A percentile compares a stretch with the other conserved stretches of the same genome.
Conservation (phyloP, 2,888 invertebrate genomes). For the Acanthosepion pharaonis region DNA sequence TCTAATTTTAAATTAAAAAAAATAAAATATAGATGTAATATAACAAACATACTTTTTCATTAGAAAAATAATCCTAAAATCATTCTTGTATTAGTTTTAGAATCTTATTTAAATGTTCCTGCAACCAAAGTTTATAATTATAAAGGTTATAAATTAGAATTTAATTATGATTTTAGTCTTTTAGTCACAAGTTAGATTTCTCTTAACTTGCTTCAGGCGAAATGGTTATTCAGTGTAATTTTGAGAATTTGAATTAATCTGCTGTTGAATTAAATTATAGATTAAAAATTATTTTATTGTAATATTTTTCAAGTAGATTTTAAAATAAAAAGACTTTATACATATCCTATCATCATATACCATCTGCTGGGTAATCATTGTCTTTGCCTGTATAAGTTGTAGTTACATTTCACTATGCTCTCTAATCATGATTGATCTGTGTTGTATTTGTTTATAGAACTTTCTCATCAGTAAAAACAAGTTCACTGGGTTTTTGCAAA, state of each 20-base stretch:
- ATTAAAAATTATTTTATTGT: background rate
- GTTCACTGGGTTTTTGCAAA: background rate
- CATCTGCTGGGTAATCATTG: background rate
- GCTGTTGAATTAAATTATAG: background rate
- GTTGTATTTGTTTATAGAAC: constrained; percentile 16
- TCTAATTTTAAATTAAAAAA: too few species aligned
- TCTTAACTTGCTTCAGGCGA: background rate
- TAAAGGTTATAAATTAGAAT: background rate
- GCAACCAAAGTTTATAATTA: too few species aligned
- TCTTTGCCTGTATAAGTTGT: background rate
- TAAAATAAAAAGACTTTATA: background rate
- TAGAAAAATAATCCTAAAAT: too few species aligned
- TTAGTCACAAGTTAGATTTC: background rate
- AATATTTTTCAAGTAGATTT: background rate
- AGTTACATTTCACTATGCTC: background rate
- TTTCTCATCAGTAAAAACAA: background rate
- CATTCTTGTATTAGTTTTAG: too few species aligned
- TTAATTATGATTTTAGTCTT: background rate
- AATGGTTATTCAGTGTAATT: background rate
- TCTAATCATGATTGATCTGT: background rate
- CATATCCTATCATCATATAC: background rate
- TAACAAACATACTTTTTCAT: too few species aligned
- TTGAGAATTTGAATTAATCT: background rate
- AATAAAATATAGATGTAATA: too few species aligned
- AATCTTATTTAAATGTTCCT: too few species aligned